Evolutionary conservation across 1,140 invertebrate genomes (phyloP), one percentile per base, ranked within the genome.

Genomic region (Brachionus manjavacas): DNA sequence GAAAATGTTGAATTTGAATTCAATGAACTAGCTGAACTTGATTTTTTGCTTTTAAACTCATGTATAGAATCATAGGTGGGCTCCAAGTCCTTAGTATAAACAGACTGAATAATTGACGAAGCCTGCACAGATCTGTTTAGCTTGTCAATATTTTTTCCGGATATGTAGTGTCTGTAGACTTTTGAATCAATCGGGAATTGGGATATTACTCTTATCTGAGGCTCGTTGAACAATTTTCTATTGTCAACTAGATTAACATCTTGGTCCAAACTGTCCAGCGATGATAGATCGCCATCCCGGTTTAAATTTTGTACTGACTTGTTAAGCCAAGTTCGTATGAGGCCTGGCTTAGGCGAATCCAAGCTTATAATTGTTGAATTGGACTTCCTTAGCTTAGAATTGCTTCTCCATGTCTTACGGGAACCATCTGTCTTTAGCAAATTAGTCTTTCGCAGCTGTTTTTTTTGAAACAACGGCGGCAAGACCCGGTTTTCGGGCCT

Each of bases 141-240:
- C 28, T 81, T 81, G 31, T 81, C 79, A 39, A 68, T 25, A 20
- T 20, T 68, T 64, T 81, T 81, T 11, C 79, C 79, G 3, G 79
- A 81, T 60, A 81, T 68, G 41, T 81, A 81, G 25, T 81, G 79
- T 35, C 79, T 11, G 39, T 81, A 81, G 12, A 81, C 52, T 81
- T 81, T 81, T 64, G 79, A 81, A 46, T 81, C 60, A 12, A 81
- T 81, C 3, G 79, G 79, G 66, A 81, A 81, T 14, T 43, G 20
- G 9, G 79, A 81, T 39, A 81, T 64, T n/a, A 81, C 28, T 81
- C 28, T 68, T 6, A 20, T 80, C 11, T 80, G 20, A 52, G 76
- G 28, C 35, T 39, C 16, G 20, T 14, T 41, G 8, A 6, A 41
- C 16, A 39, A 41, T 41, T 39, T 72, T 16, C 35, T 72, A 39